Evolutionary conservation across 2,797 vertebrate species (phyloP).

Genomic region (Phrynocephalus vlangalii): DNA sequence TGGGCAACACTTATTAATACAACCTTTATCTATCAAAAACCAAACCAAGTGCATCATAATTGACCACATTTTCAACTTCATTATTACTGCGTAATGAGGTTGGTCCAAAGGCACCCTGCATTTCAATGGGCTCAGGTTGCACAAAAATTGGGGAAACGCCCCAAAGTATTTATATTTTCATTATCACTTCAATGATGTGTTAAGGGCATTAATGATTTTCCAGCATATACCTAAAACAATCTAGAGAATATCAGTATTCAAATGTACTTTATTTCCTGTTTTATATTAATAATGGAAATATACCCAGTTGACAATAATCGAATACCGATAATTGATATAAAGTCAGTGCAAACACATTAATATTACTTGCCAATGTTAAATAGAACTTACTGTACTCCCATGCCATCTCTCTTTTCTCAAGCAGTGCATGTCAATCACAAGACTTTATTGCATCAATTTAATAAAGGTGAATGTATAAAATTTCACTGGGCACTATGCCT

Average conservation of each 20-base stretch:
- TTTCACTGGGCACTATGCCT: not conserved
- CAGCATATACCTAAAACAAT: not conserved
- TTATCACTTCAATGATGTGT: not conserved
- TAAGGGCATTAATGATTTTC: not conserved
- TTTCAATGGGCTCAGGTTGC: not conserved
- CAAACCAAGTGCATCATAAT: not conserved
- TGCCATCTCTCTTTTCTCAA: conserved; percentile 10
- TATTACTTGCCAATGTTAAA: not conserved
- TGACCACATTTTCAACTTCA: not conserved
- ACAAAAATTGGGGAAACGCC: no score
- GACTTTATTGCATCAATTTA: not conserved
- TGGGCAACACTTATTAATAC: not conserved
- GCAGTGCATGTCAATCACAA: conserved; percentile 6
- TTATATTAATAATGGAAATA: not conserved
- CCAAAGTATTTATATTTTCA: not conserved
- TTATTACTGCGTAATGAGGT: not conserved
- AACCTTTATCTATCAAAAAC: not conserved
- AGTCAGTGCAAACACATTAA: not conserved
- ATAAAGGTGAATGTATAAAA: not conserved
- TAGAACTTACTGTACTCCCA: conserved; percentile 11
- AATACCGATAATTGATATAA: not conserved
- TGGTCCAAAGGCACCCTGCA: not conserved
- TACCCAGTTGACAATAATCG: not conserved
- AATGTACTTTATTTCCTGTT: not conserved
- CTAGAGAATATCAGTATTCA: not conserved